Evolutionary conservation across 1,140 invertebrate genomes (phyloP), one percentile per base, ranked within the genome.

Genomic region (Drosophila asahinai): DNA sequence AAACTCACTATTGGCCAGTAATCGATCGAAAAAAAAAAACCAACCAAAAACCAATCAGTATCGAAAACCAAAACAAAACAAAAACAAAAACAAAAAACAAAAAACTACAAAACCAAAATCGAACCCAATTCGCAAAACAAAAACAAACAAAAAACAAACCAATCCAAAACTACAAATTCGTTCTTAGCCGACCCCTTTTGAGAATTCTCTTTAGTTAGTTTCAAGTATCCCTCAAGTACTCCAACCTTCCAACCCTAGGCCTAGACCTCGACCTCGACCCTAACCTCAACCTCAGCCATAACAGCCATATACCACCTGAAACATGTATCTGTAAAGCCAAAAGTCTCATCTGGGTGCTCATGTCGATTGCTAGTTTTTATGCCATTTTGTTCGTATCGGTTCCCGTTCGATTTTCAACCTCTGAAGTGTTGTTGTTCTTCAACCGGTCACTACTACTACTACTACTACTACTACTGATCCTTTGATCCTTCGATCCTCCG

Each of bases 321-420:
- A 72, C 52, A 77, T 75, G 59, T 75, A 75, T 48, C 33, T 67
- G 38, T 74, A 72, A 73, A 72, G 38, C 38, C 36, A 64, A 71
- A 71, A 60, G 45, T 51, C 47, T 73, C 71, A 74, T 74, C 70
- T 52, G 60, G 71, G 64, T 68, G 48, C 36, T 49, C 62, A 73
- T 72, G 36, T 73, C 70, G 47, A 76, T 77, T 54, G 45, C 48
- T 36, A 77, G 74, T 67, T 77, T 36, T 77, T 66, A 48, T 72
- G 70, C 54, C 54, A 57, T 57, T 59, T 76, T 58, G 55, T 81
- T 61, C 58, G 43, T 77, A 75, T 87, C 86, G 83, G 83, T 89
- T 87, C 83, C 83, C 80, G 83, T 87, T 89, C 83, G 84, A 78
- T 80, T 77, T 65, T 65, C 80, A 83, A 84, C 81, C 82, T 52